Evolutionary conservation across 1,140 invertebrate species (phyloP).

Genomic region (Subanguina moxae): DNA sequence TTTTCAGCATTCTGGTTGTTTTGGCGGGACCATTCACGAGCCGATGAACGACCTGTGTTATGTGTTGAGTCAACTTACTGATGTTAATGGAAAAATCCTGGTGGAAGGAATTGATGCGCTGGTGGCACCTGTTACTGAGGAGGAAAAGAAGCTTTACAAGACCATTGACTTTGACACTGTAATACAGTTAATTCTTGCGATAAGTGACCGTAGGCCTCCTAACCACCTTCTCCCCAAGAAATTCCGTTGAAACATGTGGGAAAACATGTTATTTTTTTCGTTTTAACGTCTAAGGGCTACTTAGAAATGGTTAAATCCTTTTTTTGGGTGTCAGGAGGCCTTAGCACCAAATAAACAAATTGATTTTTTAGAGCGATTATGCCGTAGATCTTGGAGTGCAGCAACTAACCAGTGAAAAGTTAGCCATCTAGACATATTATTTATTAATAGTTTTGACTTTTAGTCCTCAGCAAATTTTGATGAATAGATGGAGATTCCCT

Average conservation of each 20-base stretch:
- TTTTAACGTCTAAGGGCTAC: too few relatives aligned
- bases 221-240: too few relatives aligned
- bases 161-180: constrained; percentile 82
- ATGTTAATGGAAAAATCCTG: constrained; percentile 77
- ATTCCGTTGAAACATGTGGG: too few relatives aligned
- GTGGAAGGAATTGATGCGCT: constrained; percentile 75
- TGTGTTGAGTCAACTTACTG: constrained; percentile 75
- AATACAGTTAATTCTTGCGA: too few relatives aligned
- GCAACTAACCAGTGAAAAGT: constrained; percentile 69
- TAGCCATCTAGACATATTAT: background rate
- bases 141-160: constrained; percentile 75
- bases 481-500: constrained; percentile 55
- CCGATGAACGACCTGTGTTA: constrained; percentile 83
- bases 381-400: constrained; percentile 70
- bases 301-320: too few relatives aligned
- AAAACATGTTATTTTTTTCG: too few relatives aligned
- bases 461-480: constrained; percentile 65
- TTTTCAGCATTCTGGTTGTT: background rate
- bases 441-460: background rate
- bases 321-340: too few relatives aligned
- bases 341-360: background rate
- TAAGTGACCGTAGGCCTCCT: too few relatives aligned
- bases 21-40: constrained; percentile 65
- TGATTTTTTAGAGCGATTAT: constrained; percentile 68
- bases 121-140: constrained; percentile 70